Percentiles rank a stretch among this genome's conserved stretches.
Evolutionary conservation across 2,888 invertebrate genomes (phyloP).

Genomic region (Synanthedon vespiformis): DNA sequence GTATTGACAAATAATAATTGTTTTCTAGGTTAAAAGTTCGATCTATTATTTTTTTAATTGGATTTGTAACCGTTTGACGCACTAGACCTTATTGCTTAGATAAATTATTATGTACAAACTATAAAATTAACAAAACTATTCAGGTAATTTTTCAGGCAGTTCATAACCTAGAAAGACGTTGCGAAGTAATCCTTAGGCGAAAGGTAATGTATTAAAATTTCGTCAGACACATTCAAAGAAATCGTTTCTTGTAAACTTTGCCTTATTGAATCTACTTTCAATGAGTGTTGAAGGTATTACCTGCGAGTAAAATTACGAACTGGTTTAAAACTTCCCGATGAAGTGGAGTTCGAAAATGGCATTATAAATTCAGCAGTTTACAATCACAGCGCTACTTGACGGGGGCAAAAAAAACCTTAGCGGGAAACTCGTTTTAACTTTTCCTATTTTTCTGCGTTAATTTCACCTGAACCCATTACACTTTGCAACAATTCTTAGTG

Average conservation of each 20-base stretch:
- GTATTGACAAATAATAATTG: no score
- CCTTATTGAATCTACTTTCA: slow-evolving; percentile 28
- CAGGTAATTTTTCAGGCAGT: no score
- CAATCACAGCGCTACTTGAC: slow-evolving; percentile 64
- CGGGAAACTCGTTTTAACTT: slow-evolving; percentile 68
- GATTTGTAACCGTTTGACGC: no score
- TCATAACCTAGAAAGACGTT: no score
- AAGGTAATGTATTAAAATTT: neutral
- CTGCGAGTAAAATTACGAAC: slow-evolving; percentile 56
- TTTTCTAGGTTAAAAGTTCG: no score
- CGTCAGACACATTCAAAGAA: slow-evolving; percentile 3
- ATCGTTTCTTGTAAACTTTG: slow-evolving; percentile 9
- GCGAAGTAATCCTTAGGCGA: no score
- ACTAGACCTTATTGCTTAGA: no score
- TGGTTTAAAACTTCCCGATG: slow-evolving; percentile 63
- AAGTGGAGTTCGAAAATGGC: slow-evolving; percentile 67
- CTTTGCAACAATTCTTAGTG: slow-evolving; percentile 60
- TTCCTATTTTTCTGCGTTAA: slow-evolving; percentile 71
- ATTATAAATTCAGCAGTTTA: slow-evolving; percentile 70
- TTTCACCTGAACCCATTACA: slow-evolving; percentile 69
- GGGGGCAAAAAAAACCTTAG: slow-evolving; percentile 32
- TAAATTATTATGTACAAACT: no score
- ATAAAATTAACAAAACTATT: no score
- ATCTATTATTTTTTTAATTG: no score
- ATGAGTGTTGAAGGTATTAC: slow-evolving; percentile 36